phyloP scores from a whole-genome alignment of 2,113 vertebrate genomes.

The Pitta sordida region DNA sequence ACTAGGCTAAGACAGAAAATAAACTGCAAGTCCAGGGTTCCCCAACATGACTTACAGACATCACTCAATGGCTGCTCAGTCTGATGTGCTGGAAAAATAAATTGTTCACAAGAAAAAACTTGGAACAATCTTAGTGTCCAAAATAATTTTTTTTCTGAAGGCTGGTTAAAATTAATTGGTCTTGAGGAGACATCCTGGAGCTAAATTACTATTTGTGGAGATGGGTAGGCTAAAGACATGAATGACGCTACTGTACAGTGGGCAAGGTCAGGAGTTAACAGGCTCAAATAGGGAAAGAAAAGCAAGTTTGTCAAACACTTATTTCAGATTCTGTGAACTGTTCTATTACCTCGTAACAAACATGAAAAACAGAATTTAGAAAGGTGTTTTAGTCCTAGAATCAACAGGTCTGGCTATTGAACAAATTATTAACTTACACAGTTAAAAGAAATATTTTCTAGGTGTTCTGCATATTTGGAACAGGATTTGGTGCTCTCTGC shows the following conservation, averaged over 20 bases:
- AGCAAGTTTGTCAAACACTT: background rate
- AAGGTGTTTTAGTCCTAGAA: background rate
- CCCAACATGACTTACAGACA: accelerated
- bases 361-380: background rate
- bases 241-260: background rate
- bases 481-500: background rate
- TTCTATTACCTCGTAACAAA: background rate
- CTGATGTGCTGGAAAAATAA: background rate
- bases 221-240: background rate
- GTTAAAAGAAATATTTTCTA: background rate
- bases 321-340: background rate
- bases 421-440: background rate
- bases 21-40: background rate
- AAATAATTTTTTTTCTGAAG: background rate
- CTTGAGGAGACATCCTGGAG: background rate
- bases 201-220: background rate
- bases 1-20: background rate
- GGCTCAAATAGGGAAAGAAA: background rate
- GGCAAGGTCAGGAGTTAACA: background rate
- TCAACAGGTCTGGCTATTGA: background rate
- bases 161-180: background rate
- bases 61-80: background rate
- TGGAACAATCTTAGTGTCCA: background rate
- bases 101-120: background rate
- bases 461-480: background rate